Conservation (phyloP, 2,888 invertebrate genomes). For the Oligia fasciuncula region DNA sequence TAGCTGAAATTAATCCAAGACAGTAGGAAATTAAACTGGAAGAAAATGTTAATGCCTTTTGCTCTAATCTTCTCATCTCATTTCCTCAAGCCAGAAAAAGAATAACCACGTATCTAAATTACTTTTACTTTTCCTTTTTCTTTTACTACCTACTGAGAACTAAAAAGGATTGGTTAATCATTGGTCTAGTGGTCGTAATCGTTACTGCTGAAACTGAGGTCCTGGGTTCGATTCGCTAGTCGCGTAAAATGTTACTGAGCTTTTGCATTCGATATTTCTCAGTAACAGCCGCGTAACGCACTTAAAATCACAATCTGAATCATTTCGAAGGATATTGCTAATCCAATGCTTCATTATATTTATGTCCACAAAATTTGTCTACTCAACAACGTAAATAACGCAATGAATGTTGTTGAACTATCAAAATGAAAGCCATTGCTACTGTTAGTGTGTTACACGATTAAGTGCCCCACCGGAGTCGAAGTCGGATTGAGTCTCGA, state of each 20-base stretch:
- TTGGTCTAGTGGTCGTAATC: too few species aligned
- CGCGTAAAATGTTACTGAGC: background rate
- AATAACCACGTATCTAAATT: background rate
- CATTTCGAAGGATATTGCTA: background rate
- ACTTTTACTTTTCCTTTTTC: background rate
- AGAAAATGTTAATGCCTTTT: background rate
- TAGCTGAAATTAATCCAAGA: conserved; percentile 2
- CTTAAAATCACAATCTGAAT: background rate
- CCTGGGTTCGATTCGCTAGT: background rate
- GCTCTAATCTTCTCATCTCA: background rate
- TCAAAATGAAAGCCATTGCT: background rate
- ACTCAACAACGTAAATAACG: background rate
- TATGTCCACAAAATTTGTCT: background rate
- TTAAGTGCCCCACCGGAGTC: background rate
- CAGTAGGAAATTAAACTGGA: background rate
- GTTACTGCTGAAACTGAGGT: background rate
- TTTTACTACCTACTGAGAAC: background rate
- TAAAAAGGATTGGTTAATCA: background rate
- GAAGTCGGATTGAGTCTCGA: background rate
- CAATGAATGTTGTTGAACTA: background rate
- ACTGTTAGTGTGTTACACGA: background rate
- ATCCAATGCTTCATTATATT: background rate
- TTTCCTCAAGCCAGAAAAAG: background rate
- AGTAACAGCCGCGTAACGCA: background rate
- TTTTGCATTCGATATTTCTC: background rate